Percentiles rank a stretch among this genome's conserved stretches.
Evolutionary conservation across 2,113 vertebrate species (phyloP).

Genomic region (Penelope pileata): DNA sequence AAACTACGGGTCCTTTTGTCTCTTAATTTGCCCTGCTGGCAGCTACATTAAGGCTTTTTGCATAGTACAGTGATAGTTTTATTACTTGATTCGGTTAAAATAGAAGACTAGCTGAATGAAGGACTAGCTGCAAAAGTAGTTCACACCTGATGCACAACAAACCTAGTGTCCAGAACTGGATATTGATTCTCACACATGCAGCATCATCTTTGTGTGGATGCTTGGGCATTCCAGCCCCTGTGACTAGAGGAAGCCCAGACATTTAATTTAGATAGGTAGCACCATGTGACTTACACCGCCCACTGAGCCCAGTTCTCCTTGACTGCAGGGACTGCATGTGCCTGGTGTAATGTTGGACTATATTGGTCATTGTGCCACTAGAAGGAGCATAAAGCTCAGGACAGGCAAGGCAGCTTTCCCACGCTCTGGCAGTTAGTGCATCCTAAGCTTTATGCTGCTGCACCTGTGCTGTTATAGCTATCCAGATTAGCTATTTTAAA

Average conservation of each 20-base stretch:
- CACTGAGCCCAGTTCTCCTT: background rate
- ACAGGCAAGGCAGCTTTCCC: background rate
- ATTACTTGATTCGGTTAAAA: conserved; percentile 52
- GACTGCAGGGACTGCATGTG: background rate
- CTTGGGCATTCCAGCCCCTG: background rate
- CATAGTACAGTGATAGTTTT: conserved; percentile 12
- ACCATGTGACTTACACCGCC: background rate
- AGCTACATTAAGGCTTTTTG: conserved; percentile 38
- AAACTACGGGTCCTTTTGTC: conserved; percentile 33
- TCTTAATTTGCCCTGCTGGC: conserved; percentile 48
- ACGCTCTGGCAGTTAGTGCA: background rate
- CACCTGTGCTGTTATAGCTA: background rate
- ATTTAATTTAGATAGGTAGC: background rate
- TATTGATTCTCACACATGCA: background rate
- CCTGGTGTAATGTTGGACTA: background rate
- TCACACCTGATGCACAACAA: conserved; percentile 2
- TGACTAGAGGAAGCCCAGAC: background rate
- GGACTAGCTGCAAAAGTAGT: background rate
- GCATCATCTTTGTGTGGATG: background rate
- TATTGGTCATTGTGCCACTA: background rate
- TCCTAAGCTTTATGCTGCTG: background rate
- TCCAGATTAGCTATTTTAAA: background rate
- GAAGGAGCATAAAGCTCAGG: rapidly evolving
- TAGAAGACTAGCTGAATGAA: conserved; percentile 9
- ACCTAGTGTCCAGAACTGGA: background rate